phyloP scores from a whole-genome alignment of 2,113 vertebrate species.

The Gnathonemus echidnorhynchus region DNA sequence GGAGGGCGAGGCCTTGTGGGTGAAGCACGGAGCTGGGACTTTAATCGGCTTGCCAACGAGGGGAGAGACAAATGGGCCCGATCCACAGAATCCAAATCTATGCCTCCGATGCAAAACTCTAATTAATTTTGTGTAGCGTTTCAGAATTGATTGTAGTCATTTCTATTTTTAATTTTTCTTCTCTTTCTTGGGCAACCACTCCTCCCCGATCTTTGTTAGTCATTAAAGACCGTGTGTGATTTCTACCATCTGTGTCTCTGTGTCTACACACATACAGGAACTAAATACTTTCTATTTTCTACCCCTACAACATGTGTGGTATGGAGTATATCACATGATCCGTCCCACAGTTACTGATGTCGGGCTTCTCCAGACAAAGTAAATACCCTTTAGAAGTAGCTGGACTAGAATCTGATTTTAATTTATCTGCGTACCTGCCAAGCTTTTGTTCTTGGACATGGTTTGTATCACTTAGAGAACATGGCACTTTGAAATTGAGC shows the following conservation, averaged over 20 bases:
- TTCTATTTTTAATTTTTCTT: constrained; percentile 83
- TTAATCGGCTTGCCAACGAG: constrained; percentile 68
- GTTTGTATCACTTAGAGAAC: constrained; percentile 78
- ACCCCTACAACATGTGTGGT: background rate
- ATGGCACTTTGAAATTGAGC: constrained; percentile 79
- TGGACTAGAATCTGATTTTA: background rate
- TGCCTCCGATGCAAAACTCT: constrained; percentile 79
- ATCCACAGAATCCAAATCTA: constrained; percentile 70
- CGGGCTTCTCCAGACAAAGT: background rate
- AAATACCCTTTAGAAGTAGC: background rate
- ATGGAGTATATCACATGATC: background rate
- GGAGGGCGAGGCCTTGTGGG: constrained; percentile 62
- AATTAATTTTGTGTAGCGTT: constrained; percentile 95
- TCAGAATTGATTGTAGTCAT: constrained; percentile 89
- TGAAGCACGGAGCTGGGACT: constrained; percentile 70
- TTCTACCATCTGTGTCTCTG: constrained; percentile 5
- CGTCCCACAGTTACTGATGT: background rate
- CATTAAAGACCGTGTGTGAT: background rate
- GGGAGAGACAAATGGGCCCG: constrained; percentile 73
- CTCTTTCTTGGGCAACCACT: constrained; percentile 59
- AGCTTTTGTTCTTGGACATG: constrained; percentile 35
- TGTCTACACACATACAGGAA: background rate
- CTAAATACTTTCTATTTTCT: background rate
- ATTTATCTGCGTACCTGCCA: constrained; percentile 27
- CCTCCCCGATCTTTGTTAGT: constrained; percentile 13